Evolutionary conservation across 2,113 vertebrate species (phyloP).

Genomic region (Calyptomena viridis): DNA sequence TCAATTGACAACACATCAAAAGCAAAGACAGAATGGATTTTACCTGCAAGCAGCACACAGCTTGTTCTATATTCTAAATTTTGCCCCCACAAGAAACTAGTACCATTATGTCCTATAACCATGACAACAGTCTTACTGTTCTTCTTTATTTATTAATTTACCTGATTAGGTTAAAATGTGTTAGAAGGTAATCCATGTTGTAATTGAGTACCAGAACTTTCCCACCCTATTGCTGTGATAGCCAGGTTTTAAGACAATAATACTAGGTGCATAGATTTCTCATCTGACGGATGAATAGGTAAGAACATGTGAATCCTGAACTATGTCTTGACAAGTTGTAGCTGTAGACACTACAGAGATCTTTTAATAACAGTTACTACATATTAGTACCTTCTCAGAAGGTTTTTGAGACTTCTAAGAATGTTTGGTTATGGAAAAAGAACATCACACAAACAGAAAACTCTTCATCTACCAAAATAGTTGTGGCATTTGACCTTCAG

Average conservation of each 20-base stretch:
- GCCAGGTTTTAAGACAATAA: background rate
- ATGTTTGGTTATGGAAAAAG: background rate
- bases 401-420: background rate
- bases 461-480: background rate
- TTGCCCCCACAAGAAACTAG: background rate
- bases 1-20: background rate
- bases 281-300: background rate
- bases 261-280: background rate
- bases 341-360: background rate
- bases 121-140: background rate
- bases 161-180: background rate
- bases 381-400: background rate
- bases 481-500: background rate
- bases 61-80: background rate
- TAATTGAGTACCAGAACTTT: background rate
- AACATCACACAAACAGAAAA: background rate
- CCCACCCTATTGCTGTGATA: background rate
- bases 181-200: background rate
- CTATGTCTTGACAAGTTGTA: background rate
- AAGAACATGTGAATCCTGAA: background rate
- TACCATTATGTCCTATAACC: background rate
- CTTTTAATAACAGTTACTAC: background rate
- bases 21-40: constrained; percentile 4
- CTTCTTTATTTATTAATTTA: background rate
- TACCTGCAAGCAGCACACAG: background rate